phyloP scores from a whole-genome alignment of 2,113 vertebrate species.

The Calyptomena viridis region DNA sequence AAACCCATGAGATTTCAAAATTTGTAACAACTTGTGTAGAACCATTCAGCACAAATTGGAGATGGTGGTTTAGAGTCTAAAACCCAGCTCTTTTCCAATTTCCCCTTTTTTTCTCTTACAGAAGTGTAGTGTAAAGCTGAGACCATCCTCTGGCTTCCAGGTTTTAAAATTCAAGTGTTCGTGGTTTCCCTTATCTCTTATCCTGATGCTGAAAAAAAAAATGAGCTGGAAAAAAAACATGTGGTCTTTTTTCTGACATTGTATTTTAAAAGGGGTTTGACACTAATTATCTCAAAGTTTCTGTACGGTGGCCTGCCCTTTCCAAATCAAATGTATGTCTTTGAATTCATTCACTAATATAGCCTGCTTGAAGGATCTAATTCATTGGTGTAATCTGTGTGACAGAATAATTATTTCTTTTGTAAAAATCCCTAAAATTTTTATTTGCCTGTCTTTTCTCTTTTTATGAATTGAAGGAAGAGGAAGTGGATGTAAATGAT shows the following conservation, averaged over 20 bases:
- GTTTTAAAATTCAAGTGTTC: neutral
- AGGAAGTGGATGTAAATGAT: constrained; percentile 77
- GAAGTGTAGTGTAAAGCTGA: neutral
- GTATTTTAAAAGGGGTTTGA: neutral
- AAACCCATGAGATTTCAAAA: neutral
- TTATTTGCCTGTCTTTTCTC: neutral
- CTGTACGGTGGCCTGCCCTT: neutral
- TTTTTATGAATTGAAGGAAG: constrained; percentile 62
- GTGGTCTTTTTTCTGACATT: neutral
- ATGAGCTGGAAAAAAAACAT: neutral
- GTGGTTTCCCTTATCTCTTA: neutral
- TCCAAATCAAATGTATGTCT: neutral
- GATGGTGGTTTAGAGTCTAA: neutral
- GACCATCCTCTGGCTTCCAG: neutral
- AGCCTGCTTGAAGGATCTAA: neutral
- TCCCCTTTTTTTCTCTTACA: neutral
- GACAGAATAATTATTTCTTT: neutral
- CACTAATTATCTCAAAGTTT: neutral
- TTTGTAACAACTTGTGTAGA: neutral
- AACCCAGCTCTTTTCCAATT: neutral
- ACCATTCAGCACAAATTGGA: neutral
- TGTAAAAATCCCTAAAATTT: neutral
- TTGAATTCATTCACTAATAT: neutral
- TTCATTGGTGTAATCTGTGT: neutral
- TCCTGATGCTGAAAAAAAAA: too few species aligned